Conservation (phyloP, 2,113 vertebrate species). For the Meles meles region DNA sequence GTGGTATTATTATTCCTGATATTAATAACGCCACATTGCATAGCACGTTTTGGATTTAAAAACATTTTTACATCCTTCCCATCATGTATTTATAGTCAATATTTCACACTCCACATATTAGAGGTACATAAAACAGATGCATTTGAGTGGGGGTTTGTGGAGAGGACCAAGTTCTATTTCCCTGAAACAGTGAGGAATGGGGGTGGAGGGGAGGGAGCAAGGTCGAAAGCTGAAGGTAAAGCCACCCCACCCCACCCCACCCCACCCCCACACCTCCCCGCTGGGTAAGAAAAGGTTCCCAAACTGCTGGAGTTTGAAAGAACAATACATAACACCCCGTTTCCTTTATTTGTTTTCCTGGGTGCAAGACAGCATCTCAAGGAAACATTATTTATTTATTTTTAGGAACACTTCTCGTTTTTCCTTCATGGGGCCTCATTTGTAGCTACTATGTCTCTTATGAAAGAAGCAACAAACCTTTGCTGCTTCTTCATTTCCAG, state of each 20-base stretch:
- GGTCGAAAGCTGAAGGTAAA: neutral
- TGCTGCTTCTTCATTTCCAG: neutral
- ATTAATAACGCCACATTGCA: conserved; percentile 34
- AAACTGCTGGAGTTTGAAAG: neutral
- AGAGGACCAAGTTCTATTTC: neutral
- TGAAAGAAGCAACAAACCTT: neutral
- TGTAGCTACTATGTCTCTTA: neutral
- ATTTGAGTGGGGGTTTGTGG: neutral
- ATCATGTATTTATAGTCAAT: conserved; percentile 38
- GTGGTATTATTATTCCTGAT: neutral
- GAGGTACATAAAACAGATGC: neutral
- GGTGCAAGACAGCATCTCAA: neutral
- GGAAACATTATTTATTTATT: neutral
- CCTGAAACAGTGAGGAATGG: neutral
- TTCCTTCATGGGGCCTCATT: neutral
- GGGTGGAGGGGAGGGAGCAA: too few species aligned
- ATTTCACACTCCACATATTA: conserved; percentile 39
- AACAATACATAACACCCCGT: neutral
- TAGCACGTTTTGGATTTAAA: conserved; percentile 3
- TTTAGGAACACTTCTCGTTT: neutral
- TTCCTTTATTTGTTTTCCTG: neutral
- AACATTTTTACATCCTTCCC: neutral
- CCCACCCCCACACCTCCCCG: neutral
- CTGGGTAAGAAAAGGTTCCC: neutral
- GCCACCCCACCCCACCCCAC: accelerated